Conservation (phyloP, 2,113 vertebrate species). For the Addax nasomaculatus region DNA sequence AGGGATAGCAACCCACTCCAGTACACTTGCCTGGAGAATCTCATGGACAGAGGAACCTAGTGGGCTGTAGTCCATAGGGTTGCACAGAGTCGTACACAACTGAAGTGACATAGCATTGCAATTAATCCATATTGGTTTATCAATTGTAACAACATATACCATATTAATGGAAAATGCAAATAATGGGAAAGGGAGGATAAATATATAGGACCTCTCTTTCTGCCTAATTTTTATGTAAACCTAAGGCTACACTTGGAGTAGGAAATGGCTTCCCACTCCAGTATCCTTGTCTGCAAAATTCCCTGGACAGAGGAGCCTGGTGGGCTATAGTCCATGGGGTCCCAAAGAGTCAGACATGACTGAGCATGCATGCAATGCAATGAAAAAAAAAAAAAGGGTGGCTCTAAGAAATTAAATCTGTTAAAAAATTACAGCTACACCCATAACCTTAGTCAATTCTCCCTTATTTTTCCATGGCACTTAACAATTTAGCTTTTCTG, state of each 20-base stretch:
- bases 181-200: not conserved
- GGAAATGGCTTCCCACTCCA: not conserved
- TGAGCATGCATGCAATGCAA: not conserved
- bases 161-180: fast-evolving
- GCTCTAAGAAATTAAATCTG: not conserved
- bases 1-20: not conserved
- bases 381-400: not conserved
- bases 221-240: not conserved
- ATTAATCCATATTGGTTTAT: not conserved
- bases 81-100: not conserved
- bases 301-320: not conserved
- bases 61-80: not conserved
- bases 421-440: not conserved
- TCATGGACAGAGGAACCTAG: not conserved
- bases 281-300: not conserved
- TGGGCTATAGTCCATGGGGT: not conserved
- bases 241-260: not conserved
- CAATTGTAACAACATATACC: fast-evolving
- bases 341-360: not conserved
- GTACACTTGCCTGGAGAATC: not conserved
- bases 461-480: not conserved
- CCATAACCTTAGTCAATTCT: fast-evolving
- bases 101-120: not conserved
- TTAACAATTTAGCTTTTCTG: no score
- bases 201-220: not conserved